phyloP scores from a whole-genome alignment of 1,140 invertebrate genomes.

The Maconellicoccus hirsutus region DNA sequence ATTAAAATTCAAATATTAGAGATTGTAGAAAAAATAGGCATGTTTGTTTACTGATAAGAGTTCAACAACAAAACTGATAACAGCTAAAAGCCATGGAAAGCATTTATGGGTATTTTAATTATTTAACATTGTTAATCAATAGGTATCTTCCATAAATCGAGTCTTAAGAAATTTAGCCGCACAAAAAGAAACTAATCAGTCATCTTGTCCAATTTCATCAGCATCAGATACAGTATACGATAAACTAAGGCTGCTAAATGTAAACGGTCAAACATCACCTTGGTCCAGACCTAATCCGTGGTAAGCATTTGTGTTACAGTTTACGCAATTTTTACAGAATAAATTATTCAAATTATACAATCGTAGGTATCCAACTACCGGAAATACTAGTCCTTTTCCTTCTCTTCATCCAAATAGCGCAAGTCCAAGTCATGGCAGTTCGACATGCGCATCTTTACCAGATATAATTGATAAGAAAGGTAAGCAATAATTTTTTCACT shows the following conservation, averaged over 20 bases:
- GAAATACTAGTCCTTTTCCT: constrained; percentile 25
- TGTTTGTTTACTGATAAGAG: too few species aligned
- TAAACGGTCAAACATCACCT: constrained; percentile 60
- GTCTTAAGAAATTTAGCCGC: constrained; percentile 89
- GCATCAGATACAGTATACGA: constrained; percentile 63
- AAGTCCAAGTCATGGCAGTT: constrained; percentile 24
- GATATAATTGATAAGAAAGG: constrained; percentile 29
- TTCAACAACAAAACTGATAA: too few species aligned
- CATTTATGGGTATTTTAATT: too few species aligned
- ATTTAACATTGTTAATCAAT: too few species aligned
- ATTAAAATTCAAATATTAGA: too few species aligned
- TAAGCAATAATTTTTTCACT: too few species aligned
- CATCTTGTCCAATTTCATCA: constrained; percentile 33
- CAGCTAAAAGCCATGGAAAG: too few species aligned
- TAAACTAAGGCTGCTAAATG: constrained; percentile 59
- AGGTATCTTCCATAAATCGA: constrained; percentile 98
- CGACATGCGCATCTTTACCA: constrained; percentile 25
- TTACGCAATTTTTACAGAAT: background rate
- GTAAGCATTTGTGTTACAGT: constrained; percentile 33
- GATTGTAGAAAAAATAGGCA: too few species aligned
- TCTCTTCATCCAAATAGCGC: constrained; percentile 25
- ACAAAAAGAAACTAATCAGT: constrained; percentile 56
- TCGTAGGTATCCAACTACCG: constrained; percentile 24
- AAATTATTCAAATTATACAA: background rate
- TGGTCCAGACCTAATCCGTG: constrained; percentile 46